Evolutionary conservation across 2,113 vertebrate species (phyloP).

Genomic region (Ammodytes marinus): DNA sequence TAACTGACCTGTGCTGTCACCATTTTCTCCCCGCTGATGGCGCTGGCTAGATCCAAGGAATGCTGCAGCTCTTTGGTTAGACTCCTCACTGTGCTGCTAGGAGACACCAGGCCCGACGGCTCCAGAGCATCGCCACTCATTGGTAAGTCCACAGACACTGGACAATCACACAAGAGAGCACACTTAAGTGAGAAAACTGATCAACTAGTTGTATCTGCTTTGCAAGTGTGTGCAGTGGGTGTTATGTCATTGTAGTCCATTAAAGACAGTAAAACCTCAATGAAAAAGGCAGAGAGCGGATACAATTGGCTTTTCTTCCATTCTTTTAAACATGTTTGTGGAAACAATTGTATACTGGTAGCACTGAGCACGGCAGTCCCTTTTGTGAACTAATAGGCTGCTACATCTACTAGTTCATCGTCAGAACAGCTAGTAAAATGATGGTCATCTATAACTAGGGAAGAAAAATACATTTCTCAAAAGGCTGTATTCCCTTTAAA

Average conservation of each 20-base stretch:
- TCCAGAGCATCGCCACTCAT: constrained; percentile 70
- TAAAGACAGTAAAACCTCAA: not conserved
- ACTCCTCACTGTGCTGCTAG: constrained; percentile 87
- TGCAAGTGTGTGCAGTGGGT: not conserved
- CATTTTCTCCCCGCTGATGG: constrained; percentile 97
- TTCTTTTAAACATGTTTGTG: not conserved
- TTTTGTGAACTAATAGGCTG: not conserved
- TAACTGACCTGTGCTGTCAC: constrained; percentile 94
- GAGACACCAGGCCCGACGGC: constrained; percentile 88
- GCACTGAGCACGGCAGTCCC: not conserved
- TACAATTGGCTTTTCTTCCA: not conserved
- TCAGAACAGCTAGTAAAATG: no score
- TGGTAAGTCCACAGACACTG: constrained; percentile 72
- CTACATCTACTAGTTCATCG: not conserved
- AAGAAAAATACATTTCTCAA: not conserved
- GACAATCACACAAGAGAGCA: constrained; percentile 27
- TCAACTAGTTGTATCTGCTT: not conserved
- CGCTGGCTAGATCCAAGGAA: constrained; percentile 97
- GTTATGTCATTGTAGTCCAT: not conserved
- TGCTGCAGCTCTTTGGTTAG: constrained; percentile 93
- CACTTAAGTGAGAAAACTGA: not conserved
- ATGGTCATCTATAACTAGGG: not conserved
- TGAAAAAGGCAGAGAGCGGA: not conserved
- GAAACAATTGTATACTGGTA: not conserved
- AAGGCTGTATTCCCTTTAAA: not conserved